Evolutionary conservation across 1,140 invertebrate species (phyloP).

Genomic region (Apis laboriosa): DNA sequence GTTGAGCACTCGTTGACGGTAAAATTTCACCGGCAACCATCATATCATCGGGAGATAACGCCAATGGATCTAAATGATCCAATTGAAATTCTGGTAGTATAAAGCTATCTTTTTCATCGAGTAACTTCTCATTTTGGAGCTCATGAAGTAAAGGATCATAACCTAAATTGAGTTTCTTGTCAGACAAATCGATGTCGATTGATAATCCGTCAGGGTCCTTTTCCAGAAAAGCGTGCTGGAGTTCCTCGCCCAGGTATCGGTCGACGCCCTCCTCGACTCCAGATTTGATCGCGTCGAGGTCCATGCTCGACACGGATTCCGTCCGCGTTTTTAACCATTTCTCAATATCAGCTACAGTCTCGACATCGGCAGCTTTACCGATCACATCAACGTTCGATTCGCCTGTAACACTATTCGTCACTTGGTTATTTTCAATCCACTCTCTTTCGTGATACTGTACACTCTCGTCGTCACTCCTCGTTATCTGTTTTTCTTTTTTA

Average conservation of each 20-base stretch:
- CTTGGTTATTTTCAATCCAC: conserved; percentile 9
- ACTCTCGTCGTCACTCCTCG: conserved; percentile 1
- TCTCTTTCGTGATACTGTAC: background rate
- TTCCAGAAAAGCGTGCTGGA: conserved; percentile 65
- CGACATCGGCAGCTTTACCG: conserved; percentile 51
- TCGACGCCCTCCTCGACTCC: conserved; percentile 66
- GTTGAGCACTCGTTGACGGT: conserved; percentile 64
- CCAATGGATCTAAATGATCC: conserved; percentile 73
- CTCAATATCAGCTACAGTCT: conserved; percentile 72
- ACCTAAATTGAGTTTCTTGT: conserved; percentile 70
- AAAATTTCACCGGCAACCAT: conserved; percentile 74
- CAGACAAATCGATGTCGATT: conserved; percentile 70
- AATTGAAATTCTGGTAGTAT: conserved; percentile 75
- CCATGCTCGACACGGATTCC: conserved; percentile 69
- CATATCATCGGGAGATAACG: conserved; percentile 71
- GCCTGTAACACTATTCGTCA: background rate
- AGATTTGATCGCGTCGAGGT: conserved; percentile 68
- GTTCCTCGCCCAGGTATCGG: conserved; percentile 65
- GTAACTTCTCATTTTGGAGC: conserved; percentile 71
- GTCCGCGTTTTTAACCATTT: conserved; percentile 75
- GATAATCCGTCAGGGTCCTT: conserved; percentile 68
- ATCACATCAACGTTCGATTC: background rate
- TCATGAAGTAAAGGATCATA: conserved; percentile 74
- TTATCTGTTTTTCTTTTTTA: conserved; percentile 42
- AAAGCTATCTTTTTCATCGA: conserved; percentile 73